These are phyloP conservation scores for Eumerus sabulonum DNA, from an alignment of 2,888 invertebrate species.

Conservation along the genomic window DNA sequence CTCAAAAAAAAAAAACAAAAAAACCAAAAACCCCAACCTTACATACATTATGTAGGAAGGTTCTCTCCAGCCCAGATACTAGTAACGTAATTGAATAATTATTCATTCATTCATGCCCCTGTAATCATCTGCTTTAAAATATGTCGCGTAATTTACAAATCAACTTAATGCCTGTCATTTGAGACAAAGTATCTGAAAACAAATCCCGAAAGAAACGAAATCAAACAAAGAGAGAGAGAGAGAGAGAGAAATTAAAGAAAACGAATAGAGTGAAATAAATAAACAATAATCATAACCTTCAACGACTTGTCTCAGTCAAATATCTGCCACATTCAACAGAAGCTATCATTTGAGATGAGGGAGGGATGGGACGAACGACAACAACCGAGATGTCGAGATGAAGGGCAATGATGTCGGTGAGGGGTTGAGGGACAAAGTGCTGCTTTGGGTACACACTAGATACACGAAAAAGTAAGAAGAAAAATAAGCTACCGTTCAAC, in stretches of 20 bases:
- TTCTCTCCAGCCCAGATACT: too few relatives aligned
- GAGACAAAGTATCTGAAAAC: conserved; percentile 36
- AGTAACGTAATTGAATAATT: conserved; percentile 36
- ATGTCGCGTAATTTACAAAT: conserved; percentile 40
- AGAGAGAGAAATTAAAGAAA: neutral
- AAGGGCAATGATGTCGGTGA: too few relatives aligned
- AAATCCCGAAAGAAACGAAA: conserved; percentile 1
- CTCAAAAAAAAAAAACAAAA: too few relatives aligned
- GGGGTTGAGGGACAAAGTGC: conserved; percentile 8
- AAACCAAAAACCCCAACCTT: too few relatives aligned
- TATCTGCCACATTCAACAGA: conserved; percentile 35
- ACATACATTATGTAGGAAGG: too few relatives aligned
- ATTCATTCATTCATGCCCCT: conserved; percentile 6
- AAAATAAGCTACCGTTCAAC: conserved; percentile 28
- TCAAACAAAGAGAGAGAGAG: neutral
- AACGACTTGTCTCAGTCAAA: conserved; percentile 33
- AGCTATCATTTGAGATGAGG: neutral
- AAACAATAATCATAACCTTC: conserved; percentile 50
- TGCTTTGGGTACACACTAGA: conserved; percentile 7
- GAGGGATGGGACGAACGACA: neutral
- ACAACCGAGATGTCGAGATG: too few relatives aligned
- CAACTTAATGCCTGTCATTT: conserved; percentile 43
- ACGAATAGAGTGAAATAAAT: neutral
- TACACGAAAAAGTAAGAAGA: conserved; percentile 2
- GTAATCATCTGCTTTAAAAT: conserved; percentile 45